Conservation (phyloP, 2,113 vertebrate genomes). For the Seriola quinqueradiata region DNA sequence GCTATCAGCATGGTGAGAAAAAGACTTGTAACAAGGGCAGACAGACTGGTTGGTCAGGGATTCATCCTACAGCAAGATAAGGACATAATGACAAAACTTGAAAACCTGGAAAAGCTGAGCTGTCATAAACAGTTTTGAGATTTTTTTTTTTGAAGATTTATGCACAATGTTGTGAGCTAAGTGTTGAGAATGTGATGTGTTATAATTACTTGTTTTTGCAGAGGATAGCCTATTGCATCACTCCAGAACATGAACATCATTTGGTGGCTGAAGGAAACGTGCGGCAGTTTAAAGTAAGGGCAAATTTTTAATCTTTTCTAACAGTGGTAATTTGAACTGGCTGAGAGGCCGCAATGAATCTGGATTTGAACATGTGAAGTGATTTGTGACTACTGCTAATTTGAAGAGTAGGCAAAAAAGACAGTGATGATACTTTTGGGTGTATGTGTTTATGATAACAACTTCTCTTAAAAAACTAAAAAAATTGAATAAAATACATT, state of each 20-base stretch:
- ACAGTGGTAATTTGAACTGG: neutral
- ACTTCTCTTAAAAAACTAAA: neutral
- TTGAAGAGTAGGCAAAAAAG: neutral
- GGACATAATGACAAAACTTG: too few species aligned
- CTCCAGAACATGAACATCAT: constrained; percentile 95
- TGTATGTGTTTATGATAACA: neutral
- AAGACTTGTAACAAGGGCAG: too few species aligned
- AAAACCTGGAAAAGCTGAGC: too few species aligned
- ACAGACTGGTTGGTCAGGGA: too few species aligned
- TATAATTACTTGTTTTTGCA: constrained; percentile 74
- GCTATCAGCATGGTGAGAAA: too few species aligned
- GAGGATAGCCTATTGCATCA: constrained; percentile 96
- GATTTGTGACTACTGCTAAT: neutral
- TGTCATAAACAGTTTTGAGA: too few species aligned
- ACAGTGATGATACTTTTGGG: neutral
- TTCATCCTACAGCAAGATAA: too few species aligned
- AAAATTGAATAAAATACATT: too few species aligned
- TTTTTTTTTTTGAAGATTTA: too few species aligned
- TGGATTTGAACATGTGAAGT: neutral
- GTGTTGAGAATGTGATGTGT: constrained; percentile 2
- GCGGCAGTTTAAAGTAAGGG: constrained; percentile 93
- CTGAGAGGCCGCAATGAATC: neutral
- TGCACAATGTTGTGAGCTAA: neutral
- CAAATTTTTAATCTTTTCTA: neutral
- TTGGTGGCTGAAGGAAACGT: constrained; percentile 92